phyloP scores from a whole-genome alignment of 2,888 invertebrate species.

The Cryptosula pallasiana region DNA sequence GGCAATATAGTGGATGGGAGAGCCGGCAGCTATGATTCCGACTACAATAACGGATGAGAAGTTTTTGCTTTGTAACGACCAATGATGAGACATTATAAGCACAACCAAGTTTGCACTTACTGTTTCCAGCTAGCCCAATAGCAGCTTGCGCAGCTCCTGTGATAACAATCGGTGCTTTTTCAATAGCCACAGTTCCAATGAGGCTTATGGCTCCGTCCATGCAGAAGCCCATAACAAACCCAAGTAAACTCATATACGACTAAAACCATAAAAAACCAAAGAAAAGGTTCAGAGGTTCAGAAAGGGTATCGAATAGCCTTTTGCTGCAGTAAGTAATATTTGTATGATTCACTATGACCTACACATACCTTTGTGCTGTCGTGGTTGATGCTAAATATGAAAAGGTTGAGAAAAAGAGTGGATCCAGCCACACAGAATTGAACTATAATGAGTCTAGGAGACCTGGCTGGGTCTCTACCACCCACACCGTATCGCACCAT shows the following conservation, averaged over 20 bases:
- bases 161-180: constrained; percentile 52
- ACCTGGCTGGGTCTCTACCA: neutral
- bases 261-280: constrained; percentile 29
- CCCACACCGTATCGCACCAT: neutral
- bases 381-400: constrained; percentile 14
- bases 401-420: constrained; percentile 21
- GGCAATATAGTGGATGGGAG: constrained; percentile 53
- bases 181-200: constrained; percentile 55
- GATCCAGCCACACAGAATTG: constrained; percentile 21
- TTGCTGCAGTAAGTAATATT: too few relatives aligned
- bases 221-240: constrained; percentile 52
- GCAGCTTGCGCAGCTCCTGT: constrained; percentile 55
- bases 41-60: constrained; percentile 38
- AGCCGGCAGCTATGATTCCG: constrained; percentile 53
- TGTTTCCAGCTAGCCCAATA: constrained; percentile 53
- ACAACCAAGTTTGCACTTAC: too few relatives aligned
- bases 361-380: neutral
- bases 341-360: too few relatives aligned
- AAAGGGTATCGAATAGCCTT: too few relatives aligned
- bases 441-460: constrained; percentile 18
- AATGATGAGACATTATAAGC: too few relatives aligned
- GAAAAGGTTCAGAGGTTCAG: neutral
- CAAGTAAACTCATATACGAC: constrained; percentile 47
- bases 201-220: constrained; percentile 55
- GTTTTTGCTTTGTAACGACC: neutral